Evolutionary conservation across 2,888 invertebrate species (phyloP).

Genomic region (Trissoscelio sp.): DNA sequence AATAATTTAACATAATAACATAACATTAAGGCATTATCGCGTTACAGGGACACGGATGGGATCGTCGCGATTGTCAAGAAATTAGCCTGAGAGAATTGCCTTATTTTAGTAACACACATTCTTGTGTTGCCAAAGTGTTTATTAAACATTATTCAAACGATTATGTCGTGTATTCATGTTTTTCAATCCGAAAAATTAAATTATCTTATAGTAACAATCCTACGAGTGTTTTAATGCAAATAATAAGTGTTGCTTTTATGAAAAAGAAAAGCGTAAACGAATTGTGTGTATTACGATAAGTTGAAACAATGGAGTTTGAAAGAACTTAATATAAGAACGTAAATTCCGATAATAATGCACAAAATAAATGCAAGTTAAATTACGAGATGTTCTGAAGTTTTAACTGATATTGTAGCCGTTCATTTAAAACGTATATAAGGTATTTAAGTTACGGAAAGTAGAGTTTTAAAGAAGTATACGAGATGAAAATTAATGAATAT

Average conservation of each 20-base stretch:
- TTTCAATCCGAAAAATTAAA: conserved; percentile 33
- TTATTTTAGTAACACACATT: conserved; percentile 50
- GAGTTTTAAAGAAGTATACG: no score
- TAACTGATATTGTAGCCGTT: conserved; percentile 22
- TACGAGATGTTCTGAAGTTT: conserved; percentile 18
- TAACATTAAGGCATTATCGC: conserved; percentile 67
- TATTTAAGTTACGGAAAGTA: conserved; percentile 10
- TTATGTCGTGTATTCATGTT: conserved; percentile 23
- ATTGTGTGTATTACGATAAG: background rate
- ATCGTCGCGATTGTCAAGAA: conserved; percentile 53
- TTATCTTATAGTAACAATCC: no score
- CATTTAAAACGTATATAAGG: conserved; percentile 7
- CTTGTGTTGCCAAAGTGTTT: conserved; percentile 24
- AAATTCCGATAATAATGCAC: conserved; percentile 16
- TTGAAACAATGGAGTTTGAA: conserved; percentile 12
- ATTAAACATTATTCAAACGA: conserved; percentile 58
- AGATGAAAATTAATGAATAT: no score
- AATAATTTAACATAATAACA: conserved; percentile 70
- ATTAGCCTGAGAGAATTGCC: conserved; percentile 48
- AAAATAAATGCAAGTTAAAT: conserved; percentile 40
- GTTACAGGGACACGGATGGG: conserved; percentile 61
- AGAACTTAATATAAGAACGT: conserved; percentile 14
- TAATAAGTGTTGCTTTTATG: background rate
- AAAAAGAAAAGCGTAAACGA: conserved; percentile 15
- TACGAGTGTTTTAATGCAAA: background rate